Evolutionary conservation across 2,888 invertebrate genomes (phyloP).

Genomic region (Spisula solida): DNA sequence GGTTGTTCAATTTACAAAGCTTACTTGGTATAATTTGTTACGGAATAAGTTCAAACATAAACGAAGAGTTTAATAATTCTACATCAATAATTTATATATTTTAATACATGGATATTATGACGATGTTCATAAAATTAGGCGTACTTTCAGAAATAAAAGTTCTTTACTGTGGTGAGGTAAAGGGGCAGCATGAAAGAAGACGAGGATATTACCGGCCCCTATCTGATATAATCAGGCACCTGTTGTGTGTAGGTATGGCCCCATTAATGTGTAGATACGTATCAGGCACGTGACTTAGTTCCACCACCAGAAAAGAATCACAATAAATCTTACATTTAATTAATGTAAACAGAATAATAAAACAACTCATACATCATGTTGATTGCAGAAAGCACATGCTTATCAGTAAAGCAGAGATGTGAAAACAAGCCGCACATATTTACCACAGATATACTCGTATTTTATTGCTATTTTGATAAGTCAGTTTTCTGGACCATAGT

Average conservation of each 20-base stretch:
- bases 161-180: not conserved
- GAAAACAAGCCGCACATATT: not conserved
- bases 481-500: not conserved
- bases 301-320: conserved; percentile 18
- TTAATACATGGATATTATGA: not conserved
- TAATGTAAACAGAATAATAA: conserved; percentile 36
- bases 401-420: conserved; percentile 19
- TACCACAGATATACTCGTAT: conserved; percentile 10
- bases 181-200: not conserved
- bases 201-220: not conserved
- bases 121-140: not conserved
- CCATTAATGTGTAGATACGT: conserved; percentile 30
- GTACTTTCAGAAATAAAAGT: not conserved
- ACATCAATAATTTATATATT: no score
- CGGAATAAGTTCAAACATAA: no score
- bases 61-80: no score
- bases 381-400: conserved; percentile 30
- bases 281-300: conserved; percentile 31
- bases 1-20: no score
- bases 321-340: conserved; percentile 38
- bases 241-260: conserved; percentile 19
- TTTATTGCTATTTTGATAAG: conserved; percentile 1
- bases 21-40: no score
- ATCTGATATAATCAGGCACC: conserved; percentile 19
- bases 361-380: conserved; percentile 36